Evolutionary conservation across 2,888 invertebrate species (phyloP), one percentile per base, ranked within the genome.

Genomic region (Caradrina clavipalpis): DNA sequence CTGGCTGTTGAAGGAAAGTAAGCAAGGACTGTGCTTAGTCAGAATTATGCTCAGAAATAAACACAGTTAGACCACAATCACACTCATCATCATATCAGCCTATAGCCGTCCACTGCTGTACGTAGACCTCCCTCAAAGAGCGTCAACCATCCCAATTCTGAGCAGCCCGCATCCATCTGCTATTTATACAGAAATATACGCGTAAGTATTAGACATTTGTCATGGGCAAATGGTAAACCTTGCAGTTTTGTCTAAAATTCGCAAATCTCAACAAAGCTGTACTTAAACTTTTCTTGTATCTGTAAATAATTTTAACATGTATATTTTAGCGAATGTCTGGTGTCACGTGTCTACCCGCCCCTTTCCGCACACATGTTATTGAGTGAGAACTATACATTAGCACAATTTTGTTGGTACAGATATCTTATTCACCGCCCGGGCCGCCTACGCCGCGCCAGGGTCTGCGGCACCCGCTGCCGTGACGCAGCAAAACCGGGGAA

Each of bases 401-500:
- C 65, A 74, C 68, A 70, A 74, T 77, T 75, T 69, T 49, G 71
- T 77, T 65, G 66, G 61, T 74, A 66, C 58, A 75, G 84, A 87
- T 86, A 87, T 89, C 85, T 86, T 83, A 80, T 86, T 80, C 74
- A 63, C 63, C 73, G 73, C 61, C 50, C 55, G 60, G 59, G 66
- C 59, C 71, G 71, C 79, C 76, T 68, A 70, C 75, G 69, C 63
- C 49, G 60, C 59, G 65, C 58, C 50, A 54, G 72, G 73, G 22
- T 56, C 62, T 59, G 42, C 63, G 66, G 62, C 62, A 72, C 70
- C 70, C 76, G 81, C 70, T 84, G 73, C 82, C 86, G 83, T 94
- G 95, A 95, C 91, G 90, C 84, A 84, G 88, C 94, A 80, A 81
- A 89, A 88, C 83, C 76, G 78, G 86, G 88, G 90, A 90, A 91